A percentile compares a stretch with the other conserved stretches of the same genome.
Evolutionary conservation across 2,797 vertebrate species (phyloP).

Genomic region (Scyliorhinus canicula): DNA sequence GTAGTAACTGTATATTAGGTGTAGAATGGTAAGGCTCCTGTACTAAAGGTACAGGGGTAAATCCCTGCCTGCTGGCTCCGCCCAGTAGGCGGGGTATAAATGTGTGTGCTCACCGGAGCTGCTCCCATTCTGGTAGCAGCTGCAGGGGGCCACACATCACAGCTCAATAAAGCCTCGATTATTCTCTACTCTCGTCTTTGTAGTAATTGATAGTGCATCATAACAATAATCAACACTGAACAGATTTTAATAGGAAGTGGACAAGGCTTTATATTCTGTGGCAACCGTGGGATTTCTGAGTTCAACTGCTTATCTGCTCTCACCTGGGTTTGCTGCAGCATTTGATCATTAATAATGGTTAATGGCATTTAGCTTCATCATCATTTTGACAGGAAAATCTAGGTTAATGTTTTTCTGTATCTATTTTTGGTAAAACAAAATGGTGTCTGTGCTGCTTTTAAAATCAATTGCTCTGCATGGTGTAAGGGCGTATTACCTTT

Average conservation of each 20-base stretch:
- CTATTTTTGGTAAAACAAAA: not conserved
- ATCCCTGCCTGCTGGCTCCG: no score
- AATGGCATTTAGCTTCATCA: no score
- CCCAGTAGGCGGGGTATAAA: no score
- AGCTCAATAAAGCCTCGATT: no score
- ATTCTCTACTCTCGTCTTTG: no score
- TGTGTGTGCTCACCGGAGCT: no score
- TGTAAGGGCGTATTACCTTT: not conserved
- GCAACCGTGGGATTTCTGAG: not conserved
- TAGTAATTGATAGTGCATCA: no score
- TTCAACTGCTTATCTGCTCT: not conserved
- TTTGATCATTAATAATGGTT: not conserved
- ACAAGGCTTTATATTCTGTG: not conserved
- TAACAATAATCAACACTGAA: not conserved
- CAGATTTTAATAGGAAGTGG: not conserved
- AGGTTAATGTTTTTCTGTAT: not conserved
- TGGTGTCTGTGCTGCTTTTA: not conserved
- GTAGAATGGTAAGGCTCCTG: no score
- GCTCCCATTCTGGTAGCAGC: no score
- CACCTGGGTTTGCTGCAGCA: not conserved
- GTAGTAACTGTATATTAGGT: no score
- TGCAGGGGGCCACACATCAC: no score
- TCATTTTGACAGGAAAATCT: not conserved
- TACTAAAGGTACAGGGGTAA: no score
- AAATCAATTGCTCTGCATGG: not conserved